A percentile compares a stretch with the other conserved stretches of the same genome.
These are phyloP conservation scores for Thamnophis sirtalis DNA, from an alignment of 2,113 vertebrate species.

Conservation along the genomic window DNA sequence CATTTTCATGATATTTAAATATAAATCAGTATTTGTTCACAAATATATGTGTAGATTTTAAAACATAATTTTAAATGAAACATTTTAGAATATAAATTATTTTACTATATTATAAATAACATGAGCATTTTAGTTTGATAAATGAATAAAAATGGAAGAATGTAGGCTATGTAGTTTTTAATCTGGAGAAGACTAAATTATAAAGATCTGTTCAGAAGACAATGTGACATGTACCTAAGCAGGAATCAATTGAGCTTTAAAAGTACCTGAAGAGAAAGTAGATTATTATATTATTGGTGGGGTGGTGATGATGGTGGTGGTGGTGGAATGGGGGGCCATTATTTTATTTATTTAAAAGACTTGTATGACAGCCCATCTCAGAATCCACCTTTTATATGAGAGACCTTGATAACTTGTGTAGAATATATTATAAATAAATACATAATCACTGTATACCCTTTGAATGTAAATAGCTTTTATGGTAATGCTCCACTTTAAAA, in stretches of 20 bases:
- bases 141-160: not conserved
- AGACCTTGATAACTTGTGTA: not conserved
- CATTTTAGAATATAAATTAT: not conserved
- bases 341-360: not conserved
- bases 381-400: not conserved
- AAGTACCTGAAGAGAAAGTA: not conserved
- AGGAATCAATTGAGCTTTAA: not conserved
- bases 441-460: not conserved
- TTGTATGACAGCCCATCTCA: not conserved
- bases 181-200: not conserved
- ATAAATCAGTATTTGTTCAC: not conserved
- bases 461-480: not conserved
- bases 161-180: not conserved
- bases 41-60: not conserved
- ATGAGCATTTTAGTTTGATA: not conserved
- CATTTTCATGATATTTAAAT: not conserved
- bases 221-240: not conserved
- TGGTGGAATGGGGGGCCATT: not conserved
- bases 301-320: no score
- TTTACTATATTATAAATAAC: not conserved
- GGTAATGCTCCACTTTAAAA: not conserved
- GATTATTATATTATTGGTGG: not conserved
- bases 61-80: not conserved
- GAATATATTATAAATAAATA: not conserved
- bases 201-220: not conserved